Conservation (phyloP, 2,113 vertebrate species). For the Rafetus swinhoei region DNA sequence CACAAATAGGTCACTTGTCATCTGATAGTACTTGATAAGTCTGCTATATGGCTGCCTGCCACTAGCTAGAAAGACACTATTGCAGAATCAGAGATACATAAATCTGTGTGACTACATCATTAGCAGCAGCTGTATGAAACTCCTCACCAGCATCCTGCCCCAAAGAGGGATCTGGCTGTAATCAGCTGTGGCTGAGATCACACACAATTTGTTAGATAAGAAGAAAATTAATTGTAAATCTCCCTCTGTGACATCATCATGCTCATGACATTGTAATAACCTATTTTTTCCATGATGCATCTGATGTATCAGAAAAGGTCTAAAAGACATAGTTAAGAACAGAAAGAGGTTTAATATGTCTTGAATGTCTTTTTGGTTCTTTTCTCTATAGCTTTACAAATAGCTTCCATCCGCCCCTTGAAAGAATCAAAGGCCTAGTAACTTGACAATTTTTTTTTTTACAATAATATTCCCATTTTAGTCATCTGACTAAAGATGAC, state of each 20-base stretch:
- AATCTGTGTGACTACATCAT: neutral
- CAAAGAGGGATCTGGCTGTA: neutral
- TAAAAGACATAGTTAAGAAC: neutral
- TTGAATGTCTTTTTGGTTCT: neutral
- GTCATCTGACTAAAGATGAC: conserved; percentile 10
- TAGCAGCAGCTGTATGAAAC: neutral
- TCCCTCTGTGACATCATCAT: neutral
- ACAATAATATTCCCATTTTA: neutral
- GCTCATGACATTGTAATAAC: neutral
- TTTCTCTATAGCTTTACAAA: neutral
- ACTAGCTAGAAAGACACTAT: neutral
- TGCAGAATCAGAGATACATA: neutral
- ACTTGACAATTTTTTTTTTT: neutral
- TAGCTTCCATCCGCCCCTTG: neutral
- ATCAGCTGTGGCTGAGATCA: neutral
- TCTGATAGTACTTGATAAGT: neutral
- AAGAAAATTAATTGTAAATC: neutral
- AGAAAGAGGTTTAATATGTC: neutral
- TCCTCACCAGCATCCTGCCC: neutral
- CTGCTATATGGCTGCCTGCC: neutral
- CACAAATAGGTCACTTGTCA: neutral
- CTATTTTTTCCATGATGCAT: neutral
- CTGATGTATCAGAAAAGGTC: neutral
- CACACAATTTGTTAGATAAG: neutral
- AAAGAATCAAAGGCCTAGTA: conserved; percentile 9